phyloP scores from a whole-genome alignment of 2,888 invertebrate species.

The Euclidia mi region DNA sequence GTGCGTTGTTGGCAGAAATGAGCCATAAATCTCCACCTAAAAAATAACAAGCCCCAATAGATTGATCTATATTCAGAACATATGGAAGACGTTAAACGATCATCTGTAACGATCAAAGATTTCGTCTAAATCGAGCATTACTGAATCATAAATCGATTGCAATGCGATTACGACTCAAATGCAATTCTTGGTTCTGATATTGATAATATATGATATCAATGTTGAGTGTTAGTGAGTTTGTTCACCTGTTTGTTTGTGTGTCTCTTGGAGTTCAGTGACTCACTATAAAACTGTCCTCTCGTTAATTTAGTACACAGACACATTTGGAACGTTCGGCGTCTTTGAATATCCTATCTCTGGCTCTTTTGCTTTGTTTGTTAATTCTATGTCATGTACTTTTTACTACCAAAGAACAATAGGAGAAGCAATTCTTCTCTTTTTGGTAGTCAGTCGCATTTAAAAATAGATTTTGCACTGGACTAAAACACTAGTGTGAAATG shows the following conservation, averaged over 20 bases:
- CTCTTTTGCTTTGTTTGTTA: conserved; percentile 43
- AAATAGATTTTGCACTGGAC: too few species aligned
- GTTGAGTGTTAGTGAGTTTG: conserved; percentile 62
- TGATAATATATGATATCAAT: conserved; percentile 38
- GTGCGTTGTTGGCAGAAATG: conserved; percentile 39
- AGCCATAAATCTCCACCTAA: conserved; percentile 47
- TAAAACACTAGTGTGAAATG: too few species aligned
- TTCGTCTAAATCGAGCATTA: conserved; percentile 36
- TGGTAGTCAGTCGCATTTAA: too few species aligned
- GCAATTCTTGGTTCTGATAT: conserved; percentile 39
- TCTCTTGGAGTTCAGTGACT: conserved; percentile 70
- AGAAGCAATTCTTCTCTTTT: too few species aligned
- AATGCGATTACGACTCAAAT: conserved; percentile 47
- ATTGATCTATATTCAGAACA: conserved; percentile 32
- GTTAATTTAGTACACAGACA: conserved; percentile 66
- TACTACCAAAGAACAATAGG: too few species aligned
- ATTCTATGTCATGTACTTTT: conserved; percentile 42
- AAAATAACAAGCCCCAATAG: conserved; percentile 38
- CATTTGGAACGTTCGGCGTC: conserved; percentile 59
- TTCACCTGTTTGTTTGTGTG: conserved; percentile 71
- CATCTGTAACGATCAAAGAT: conserved; percentile 46
- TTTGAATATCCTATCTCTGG: conserved; percentile 52
- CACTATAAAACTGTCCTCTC: conserved; percentile 67
- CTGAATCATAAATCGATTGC: conserved; percentile 37
- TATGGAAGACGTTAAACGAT: conserved; percentile 43